These are phyloP conservation scores for Cygnus olor DNA, from an alignment of 2,797 vertebrate species.

Conservation along the genomic window DNA sequence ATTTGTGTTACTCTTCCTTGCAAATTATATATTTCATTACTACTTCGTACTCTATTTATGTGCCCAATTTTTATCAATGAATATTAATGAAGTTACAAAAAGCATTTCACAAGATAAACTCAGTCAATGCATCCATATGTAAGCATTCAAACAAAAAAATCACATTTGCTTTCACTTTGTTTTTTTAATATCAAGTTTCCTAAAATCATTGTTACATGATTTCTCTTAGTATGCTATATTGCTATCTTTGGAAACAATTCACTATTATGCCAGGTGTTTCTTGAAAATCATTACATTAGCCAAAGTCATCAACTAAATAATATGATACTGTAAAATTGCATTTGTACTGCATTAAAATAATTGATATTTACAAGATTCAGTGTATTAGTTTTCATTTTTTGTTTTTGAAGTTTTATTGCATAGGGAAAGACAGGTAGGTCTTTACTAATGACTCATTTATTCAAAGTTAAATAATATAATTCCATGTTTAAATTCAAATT, in stretches of 20 bases:
- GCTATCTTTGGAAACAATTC: neutral
- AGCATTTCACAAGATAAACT: neutral
- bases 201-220: neutral
- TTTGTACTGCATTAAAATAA: neutral
- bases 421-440: neutral
- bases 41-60: neutral
- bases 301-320: neutral
- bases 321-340: neutral
- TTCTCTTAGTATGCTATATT: neutral
- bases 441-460: neutral
- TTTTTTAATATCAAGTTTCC: neutral
- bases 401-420: neutral
- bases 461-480: neutral
- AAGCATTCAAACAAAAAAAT: neutral
- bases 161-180: neutral
- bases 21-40: neutral
- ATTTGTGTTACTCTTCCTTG: neutral
- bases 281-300: neutral
- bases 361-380: neutral
- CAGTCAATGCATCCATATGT: accelerated
- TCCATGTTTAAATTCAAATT: neutral
- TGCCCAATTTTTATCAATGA: neutral
- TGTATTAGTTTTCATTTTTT: neutral
- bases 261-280: neutral
- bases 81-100: neutral